Base-by-base conservation (phyloP, 1,140 invertebrate species). In the Zaprionus ghesquierei region DNA sequence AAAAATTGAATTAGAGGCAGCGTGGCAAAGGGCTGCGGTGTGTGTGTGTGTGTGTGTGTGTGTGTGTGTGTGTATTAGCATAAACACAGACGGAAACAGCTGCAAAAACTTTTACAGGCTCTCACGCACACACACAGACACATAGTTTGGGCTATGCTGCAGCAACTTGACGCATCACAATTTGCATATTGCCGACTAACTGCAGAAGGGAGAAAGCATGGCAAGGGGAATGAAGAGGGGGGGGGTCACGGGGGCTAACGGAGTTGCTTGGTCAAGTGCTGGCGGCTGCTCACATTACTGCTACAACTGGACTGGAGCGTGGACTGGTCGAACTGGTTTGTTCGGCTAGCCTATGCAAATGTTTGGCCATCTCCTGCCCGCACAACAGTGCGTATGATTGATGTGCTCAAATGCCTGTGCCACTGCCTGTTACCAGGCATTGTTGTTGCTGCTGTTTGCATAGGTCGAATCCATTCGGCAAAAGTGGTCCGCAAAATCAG, bases 301-400 rank as follows among this genome's bases (percentile, higher is more conserved):
- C 29, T 46, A 33, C 12, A 29, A 29, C 27, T 29, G 25, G 6
- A 27, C 25, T 27, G 25, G 6, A 27, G 25, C 4, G 25, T 6
- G 1, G 27, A 5, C 27, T 9, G 5, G 27, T 1, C 27, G 6
- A 29, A 41, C 35, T 15, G 35, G 35, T n/a, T 38, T 6, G 13
- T 13, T n/a, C 5, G 20, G 51, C 38, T 56, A 38, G 50, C 74
- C 82, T 89, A 89, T 82, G 76, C 72, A 86, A 87, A 86, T 86
- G 79, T 82, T 86, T 86, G 69, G 44, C 2, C 25, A 25, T n/a
- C n/a, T n/a, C n/a, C 25, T 25, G 25, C 29, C n/a, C 68, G 68
- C 22, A 81, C 75, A 79, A 74, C 82, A 55, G 23, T 73, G 82
- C 82, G 82, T 87, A 87, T 87, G 82, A 87, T 87, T 89, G 82